Evolutionary conservation across 2,888 invertebrate species (phyloP).

Genomic region (Nebria brevicollis): DNA sequence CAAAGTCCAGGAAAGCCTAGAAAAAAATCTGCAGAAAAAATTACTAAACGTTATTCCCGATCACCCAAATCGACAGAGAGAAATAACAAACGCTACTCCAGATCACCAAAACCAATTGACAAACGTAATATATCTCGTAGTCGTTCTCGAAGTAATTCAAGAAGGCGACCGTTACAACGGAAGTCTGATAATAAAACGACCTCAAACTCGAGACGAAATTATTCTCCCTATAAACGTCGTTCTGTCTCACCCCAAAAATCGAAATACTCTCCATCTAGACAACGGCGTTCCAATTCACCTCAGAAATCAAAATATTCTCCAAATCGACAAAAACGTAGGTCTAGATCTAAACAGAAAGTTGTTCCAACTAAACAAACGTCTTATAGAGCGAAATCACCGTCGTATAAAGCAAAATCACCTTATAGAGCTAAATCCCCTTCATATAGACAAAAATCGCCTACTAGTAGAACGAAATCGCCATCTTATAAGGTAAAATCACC

Average conservation of each 20-base stretch:
- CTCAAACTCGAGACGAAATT: slow-evolving; percentile 49
- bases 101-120: slow-evolving; percentile 48
- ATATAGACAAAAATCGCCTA: slow-evolving; percentile 21
- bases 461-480: not conserved
- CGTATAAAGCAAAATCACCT: slow-evolving; percentile 3
- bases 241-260: slow-evolving; percentile 26
- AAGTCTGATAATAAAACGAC: slow-evolving; percentile 56
- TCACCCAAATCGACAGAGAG: slow-evolving; percentile 48
- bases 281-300: slow-evolving; percentile 40
- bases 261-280: slow-evolving; percentile 29
- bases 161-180: slow-evolving; percentile 57
- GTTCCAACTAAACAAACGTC: slow-evolving; percentile 31
- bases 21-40: slow-evolving; percentile 48
- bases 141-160: slow-evolving; percentile 47
- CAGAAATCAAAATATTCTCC: slow-evolving; percentile 58
- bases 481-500: not conserved
- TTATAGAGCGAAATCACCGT: slow-evolving; percentile 8
- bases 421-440: not conserved
- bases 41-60: slow-evolving; percentile 48
- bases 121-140: slow-evolving; percentile 38
- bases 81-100: slow-evolving; percentile 45
- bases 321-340: slow-evolving; percentile 50
- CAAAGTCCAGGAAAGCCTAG: slow-evolving; percentile 40
- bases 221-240: slow-evolving; percentile 27
- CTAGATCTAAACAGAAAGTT: slow-evolving; percentile 35